Conservation (phyloP, 2,888 invertebrate species). For the Cerceris rybyensis region DNA sequence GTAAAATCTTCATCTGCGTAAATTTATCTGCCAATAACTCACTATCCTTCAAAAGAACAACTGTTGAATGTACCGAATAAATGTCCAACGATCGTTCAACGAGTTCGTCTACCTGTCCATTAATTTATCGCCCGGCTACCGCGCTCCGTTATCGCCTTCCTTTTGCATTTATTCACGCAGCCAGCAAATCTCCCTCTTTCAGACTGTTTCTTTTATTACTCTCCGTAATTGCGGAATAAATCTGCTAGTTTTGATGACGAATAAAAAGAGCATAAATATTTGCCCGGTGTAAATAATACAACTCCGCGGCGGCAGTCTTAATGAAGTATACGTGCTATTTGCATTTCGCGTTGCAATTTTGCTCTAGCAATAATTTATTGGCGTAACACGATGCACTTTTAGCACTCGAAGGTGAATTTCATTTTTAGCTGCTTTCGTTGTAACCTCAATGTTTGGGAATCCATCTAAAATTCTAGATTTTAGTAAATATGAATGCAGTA, state of each 20-base stretch:
- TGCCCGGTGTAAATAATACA: neutral
- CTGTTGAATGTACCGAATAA: slow-evolving; percentile 42
- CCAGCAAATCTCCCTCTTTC: neutral
- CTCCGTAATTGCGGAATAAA: neutral
- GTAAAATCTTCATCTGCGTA: slow-evolving; percentile 16
- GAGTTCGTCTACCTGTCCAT: slow-evolving; percentile 41
- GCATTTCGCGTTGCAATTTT: neutral
- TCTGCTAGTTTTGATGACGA: neutral
- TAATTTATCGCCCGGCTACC: slow-evolving; percentile 39
- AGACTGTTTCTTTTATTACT: neutral
- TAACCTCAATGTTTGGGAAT: too few species aligned
- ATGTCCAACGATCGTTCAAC: slow-evolving; percentile 29
- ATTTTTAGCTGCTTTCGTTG: too few species aligned
- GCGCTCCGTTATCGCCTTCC: slow-evolving; percentile 26
- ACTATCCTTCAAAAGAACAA: slow-evolving; percentile 40
- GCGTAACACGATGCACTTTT: too few species aligned
- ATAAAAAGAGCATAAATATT: neutral
- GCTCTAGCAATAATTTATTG: too few species aligned
- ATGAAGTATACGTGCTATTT: neutral
- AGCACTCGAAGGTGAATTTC: too few species aligned
- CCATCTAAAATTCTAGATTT: too few species aligned
- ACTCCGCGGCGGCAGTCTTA: neutral
- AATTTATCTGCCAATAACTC: slow-evolving; percentile 40
- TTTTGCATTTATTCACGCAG: slow-evolving; percentile 15
- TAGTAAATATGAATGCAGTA: too few species aligned